phyloP scores from a whole-genome alignment of 2,797 vertebrate species.

The Dromococcyx pavoninus region DNA sequence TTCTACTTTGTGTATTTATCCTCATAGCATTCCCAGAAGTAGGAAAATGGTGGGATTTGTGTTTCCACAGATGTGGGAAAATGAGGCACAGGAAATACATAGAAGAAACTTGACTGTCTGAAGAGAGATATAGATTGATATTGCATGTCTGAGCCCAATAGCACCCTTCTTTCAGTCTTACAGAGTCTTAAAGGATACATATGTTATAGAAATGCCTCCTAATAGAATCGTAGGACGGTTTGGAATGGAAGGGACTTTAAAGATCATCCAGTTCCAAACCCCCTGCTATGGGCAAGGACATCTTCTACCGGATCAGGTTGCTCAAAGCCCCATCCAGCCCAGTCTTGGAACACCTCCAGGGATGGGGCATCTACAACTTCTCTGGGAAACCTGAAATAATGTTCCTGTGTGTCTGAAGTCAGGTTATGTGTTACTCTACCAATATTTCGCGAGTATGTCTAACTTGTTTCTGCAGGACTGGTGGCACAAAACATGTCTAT shows the following conservation, averaged over 20 bases:
- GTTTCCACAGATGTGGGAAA: background rate
- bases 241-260: too few relatives aligned
- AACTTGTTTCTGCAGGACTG: background rate
- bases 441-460: background rate
- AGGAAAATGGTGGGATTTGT: background rate
- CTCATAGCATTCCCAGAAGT: background rate
- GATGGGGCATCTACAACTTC: too few relatives aligned
- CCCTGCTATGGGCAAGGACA: too few relatives aligned
- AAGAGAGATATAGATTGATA: background rate
- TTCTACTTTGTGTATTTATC: background rate
- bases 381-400: background rate
- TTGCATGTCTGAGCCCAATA: background rate
- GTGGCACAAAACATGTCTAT: background rate
- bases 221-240: too few relatives aligned
- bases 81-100: background rate
- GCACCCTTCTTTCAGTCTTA: background rate
- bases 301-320: too few relatives aligned
- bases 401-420: background rate
- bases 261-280: too few relatives aligned
- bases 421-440: background rate
- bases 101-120: background rate
- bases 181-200: background rate
- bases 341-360: too few relatives aligned
- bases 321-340: too few relatives aligned
- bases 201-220: background rate